Evolutionary conservation across 2,888 invertebrate species (phyloP), one percentile per base, ranked within the genome.

Genomic region (Parascotia fuliginaria): DNA sequence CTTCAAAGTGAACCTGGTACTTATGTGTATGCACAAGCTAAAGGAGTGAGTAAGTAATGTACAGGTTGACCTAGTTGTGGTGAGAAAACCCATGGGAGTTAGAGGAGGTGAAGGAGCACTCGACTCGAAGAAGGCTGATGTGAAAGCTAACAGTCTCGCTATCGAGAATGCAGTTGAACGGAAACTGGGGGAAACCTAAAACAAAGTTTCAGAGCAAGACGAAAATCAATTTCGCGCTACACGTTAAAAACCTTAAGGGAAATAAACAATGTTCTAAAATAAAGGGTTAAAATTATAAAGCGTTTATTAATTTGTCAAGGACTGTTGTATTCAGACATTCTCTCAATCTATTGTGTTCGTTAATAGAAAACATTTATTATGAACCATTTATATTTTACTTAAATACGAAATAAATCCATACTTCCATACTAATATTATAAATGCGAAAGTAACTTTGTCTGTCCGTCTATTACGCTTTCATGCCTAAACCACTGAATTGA

Each of bases 21-120:
- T 44, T 12, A 13, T 13, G 37, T 24, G 42, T 53, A 33, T 52
- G 51, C 37, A 44, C 55, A 60, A 56, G 42, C 40, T 50, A 55
- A 63, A 66, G 52, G 60, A 56, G 50, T 48, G 46, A 49, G 55
- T 63, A 67, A 60, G 57, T 53, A 47, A 62, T 62, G 47, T 42
- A 55, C 67, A 44, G 60, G 38, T 55, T 66, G 68, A 65, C 65
- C 65, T 63, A 67, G 55, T 60, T 65, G 46, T 50, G 46, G 46
- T 41, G 46, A 55, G 57, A 46, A 48, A 62, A 42, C 64, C 52
- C 57, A 60, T 51, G 68, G 60, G 67, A 67, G 43, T 42, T 33
- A 36, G 50, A 57, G 46, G 52, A 67, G 43, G 44, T 33, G 33
- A 52, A 57, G 46, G 52, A 55, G 46, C 55, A 47, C 65, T 65